These are phyloP conservation scores for Castor canadensis DNA, from an alignment of 2,113 vertebrate genomes.

Conservation along the genomic window DNA sequence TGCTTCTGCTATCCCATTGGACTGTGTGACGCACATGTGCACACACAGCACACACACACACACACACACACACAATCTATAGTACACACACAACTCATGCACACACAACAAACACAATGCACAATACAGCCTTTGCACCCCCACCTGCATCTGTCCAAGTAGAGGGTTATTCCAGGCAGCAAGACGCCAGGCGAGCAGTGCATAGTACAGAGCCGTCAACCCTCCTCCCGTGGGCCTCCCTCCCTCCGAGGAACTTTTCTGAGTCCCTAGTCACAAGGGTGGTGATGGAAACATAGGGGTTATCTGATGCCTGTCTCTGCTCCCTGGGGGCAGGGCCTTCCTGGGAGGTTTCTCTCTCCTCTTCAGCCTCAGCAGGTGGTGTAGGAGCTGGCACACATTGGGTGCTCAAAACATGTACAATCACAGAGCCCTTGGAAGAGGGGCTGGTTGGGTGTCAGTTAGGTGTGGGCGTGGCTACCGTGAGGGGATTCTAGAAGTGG, in stretches of 20 bases:
- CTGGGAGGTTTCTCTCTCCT: neutral
- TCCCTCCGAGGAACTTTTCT: neutral
- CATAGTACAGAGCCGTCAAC: accelerated
- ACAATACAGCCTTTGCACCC: too few relatives aligned
- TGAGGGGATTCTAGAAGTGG: too few relatives aligned
- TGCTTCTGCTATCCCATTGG: neutral
- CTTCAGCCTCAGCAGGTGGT: neutral
- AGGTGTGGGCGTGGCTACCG: neutral
- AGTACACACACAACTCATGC: neutral
- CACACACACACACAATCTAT: too few relatives aligned
- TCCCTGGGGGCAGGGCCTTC: neutral
- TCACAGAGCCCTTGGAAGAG: neutral
- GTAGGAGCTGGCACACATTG: neutral
- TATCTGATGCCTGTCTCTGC: neutral
- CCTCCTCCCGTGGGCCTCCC: too few relatives aligned
- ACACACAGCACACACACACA: too few relatives aligned
- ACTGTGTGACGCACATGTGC: neutral
- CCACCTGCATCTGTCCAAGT: neutral
- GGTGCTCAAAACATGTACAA: neutral
- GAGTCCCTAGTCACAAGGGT: neutral
- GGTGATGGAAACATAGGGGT: neutral
- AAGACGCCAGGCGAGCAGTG: neutral
- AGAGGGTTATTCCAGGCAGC: neutral
- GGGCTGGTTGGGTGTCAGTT: neutral
- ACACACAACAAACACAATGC: too few relatives aligned